Conservation (phyloP, 2,113 vertebrate genomes). For the Cairina moschata region DNA sequence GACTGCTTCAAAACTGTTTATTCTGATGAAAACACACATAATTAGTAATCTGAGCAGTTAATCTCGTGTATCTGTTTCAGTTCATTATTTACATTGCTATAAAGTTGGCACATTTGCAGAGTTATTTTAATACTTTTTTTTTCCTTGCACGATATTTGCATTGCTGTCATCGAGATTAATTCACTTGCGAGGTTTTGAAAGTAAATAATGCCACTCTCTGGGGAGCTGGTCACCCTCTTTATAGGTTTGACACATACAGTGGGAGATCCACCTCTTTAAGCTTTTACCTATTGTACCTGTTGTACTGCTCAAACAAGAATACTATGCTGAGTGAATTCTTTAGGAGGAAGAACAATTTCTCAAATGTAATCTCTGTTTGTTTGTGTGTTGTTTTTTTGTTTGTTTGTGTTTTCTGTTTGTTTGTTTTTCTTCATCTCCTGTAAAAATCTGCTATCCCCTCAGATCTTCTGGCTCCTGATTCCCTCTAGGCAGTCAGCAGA, state of each 20-base stretch:
- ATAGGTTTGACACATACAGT: background rate
- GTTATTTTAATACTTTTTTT: background rate
- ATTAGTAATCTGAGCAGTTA: background rate
- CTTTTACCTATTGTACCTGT: background rate
- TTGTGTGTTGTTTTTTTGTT: no score
- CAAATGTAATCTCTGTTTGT: background rate
- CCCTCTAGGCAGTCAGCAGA: background rate
- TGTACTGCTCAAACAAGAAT: background rate
- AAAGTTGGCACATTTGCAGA: accelerated
- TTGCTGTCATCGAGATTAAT: background rate
- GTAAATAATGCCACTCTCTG: no score
- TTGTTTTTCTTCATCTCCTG: background rate
- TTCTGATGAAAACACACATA: accelerated
- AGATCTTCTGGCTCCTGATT: background rate
- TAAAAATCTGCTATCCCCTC: background rate
- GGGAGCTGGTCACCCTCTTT: background rate
- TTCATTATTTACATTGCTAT: background rate
- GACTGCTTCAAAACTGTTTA: accelerated
- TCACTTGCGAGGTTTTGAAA: no score
- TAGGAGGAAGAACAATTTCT: background rate
- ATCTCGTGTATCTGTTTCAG: background rate
- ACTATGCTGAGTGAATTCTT: background rate
- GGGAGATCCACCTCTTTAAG: background rate
- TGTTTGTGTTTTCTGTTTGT: background rate
- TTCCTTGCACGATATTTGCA: background rate